Conservation (phyloP, 2,113 vertebrate genomes). For the Oryctolagus cuniculus region mOryCun1.1 NC_091440.1:24659001-24659500, state of each 20-base stretch:
- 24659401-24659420: background rate
- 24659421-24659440: no score
- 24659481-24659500: no score
- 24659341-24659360: background rate
- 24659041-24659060: background rate
- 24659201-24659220: constrained; percentile 13
- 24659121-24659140: background rate
- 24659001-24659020: background rate
- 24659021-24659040: background rate
- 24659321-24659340: background rate
- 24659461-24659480: no score
- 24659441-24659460: no score
- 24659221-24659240: background rate
- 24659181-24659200: background rate
- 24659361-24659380: background rate
- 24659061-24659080: background rate
- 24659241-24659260: background rate
- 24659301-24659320: background rate
- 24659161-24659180: background rate
- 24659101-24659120: background rate
- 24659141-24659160: background rate
- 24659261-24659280: background rate
- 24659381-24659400: background rate
- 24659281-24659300: background rate
- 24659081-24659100: background rate